phyloP scores from a whole-genome alignment of 2,113 vertebrate genomes.

The Caracal caracal region DNA sequence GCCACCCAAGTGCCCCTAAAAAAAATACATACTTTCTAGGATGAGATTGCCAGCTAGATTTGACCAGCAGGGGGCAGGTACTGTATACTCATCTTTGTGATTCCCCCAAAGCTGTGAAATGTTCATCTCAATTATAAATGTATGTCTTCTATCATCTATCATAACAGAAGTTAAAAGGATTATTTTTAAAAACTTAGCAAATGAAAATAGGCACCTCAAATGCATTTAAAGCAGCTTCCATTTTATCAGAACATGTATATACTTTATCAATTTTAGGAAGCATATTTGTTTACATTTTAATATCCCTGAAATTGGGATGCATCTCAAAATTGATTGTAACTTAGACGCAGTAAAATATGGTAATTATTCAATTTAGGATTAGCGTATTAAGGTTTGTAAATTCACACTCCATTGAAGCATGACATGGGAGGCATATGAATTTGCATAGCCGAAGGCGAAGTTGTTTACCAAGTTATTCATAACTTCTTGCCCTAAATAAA shows the following conservation, averaged over 20 bases:
- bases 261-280: background rate
- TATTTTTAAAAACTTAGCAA: slow-evolving; percentile 10
- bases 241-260: slow-evolving; percentile 9
- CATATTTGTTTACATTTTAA: slow-evolving; percentile 15
- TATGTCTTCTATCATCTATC: background rate
- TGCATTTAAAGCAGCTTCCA: background rate
- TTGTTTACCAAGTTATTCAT: slow-evolving; percentile 34
- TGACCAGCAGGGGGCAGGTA: slow-evolving; percentile 21
- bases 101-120: slow-evolving; percentile 17
- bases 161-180: background rate
- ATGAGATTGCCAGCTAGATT: background rate
- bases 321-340: background rate
- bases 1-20: too few relatives aligned
- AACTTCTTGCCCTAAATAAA: slow-evolving; percentile 40
- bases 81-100: slow-evolving; percentile 1
- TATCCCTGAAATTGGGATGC: background rate
- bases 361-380: slow-evolving; percentile 42
- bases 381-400: slow-evolving; percentile 8
- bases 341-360: slow-evolving; percentile 51
- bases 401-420: slow-evolving; percentile 30
- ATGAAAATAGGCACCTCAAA: background rate
- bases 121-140: slow-evolving; percentile 9
- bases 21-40: background rate
- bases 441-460: slow-evolving; percentile 23
- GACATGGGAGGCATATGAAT: slow-evolving; percentile 44